Conservation (phyloP, 2,113 vertebrate genomes). For the Dicerorhinus sumatrensis region DNA sequence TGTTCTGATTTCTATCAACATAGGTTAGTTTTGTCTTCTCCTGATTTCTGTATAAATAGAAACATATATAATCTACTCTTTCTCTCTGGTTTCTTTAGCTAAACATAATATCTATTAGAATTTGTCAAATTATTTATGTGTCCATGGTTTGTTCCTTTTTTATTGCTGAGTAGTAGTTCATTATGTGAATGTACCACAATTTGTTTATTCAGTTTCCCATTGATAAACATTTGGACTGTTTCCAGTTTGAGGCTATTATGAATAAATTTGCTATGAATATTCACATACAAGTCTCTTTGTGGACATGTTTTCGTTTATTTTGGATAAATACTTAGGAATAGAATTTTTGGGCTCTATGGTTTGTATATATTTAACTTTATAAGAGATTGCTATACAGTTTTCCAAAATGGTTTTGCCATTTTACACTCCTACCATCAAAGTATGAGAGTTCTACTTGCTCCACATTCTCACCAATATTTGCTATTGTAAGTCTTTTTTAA, state of each 20-base stretch:
- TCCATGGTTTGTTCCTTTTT: background rate
- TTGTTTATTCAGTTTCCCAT: background rate
- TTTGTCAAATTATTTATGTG: background rate
- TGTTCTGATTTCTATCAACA: conserved; percentile 12
- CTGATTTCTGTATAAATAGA: background rate
- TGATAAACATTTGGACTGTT: background rate
- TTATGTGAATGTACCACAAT: background rate
- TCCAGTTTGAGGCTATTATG: background rate
- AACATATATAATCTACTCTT: background rate
- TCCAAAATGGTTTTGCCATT: background rate
- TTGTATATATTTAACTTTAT: background rate
- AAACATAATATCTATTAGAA: background rate
- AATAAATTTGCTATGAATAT: background rate
- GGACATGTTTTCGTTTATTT: background rate
- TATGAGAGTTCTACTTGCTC: background rate
- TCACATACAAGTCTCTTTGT: background rate
- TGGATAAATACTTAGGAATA: background rate
- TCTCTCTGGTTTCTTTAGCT: background rate
- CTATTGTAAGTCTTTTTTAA: background rate
- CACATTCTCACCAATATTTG: background rate
- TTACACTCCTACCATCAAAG: background rate
- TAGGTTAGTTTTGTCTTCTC: background rate
- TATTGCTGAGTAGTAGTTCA: background rate
- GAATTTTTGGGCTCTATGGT: background rate
- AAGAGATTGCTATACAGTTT: background rate